Evolutionary conservation across 2,113 vertebrate genomes (phyloP), one percentile per base, ranked within the genome.

Genomic region (Notechis scutatus): DNA sequence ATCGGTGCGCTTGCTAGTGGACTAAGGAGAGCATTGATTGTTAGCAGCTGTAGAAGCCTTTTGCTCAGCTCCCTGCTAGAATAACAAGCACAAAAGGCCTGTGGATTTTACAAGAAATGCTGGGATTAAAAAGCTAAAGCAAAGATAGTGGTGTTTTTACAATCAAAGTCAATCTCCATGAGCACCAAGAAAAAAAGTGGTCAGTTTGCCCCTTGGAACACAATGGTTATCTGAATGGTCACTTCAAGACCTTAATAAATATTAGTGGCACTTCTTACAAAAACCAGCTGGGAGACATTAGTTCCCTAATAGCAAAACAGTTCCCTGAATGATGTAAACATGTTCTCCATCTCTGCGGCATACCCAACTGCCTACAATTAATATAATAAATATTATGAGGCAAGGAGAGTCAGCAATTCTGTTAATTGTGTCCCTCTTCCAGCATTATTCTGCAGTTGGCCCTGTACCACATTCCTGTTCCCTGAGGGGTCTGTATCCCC

Each of bases 41-140:
- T 94, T 94, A 91, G 93, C 94, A 95, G 94, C 90, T 95, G 55
- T 64, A 61, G 45, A 34, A 29, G 86, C 94, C 55, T 20, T 81
- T 95, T 94, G 81, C 50, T 87, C 0, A 0, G 89, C 92, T 42
- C 45, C 34, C 52, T 64, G 18, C 69, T 89, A 94, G 55, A 94
- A 90, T 85, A 93, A 85, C 9, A 94, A 93, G 9, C 34, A 90
- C 85, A 90, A 92, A 93, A 91, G 69, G 52, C 29, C 59, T 86
- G 54, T n/a, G 57, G 52, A 92, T 94, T 95, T 94, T 94, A 90
- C 91, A 20, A 54, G 89, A 92, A 95, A 92, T 45, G 7, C 91
- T 92, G 93, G 90, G 55, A 42, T 88, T 93, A 85, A 94, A 92
- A 81, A 88, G 18, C 85, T 4, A 93, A 94, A 93, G 3, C 39